phyloP scores from a whole-genome alignment of 2,888 invertebrate genomes.

The Lasioglossum marginatum region DNA sequence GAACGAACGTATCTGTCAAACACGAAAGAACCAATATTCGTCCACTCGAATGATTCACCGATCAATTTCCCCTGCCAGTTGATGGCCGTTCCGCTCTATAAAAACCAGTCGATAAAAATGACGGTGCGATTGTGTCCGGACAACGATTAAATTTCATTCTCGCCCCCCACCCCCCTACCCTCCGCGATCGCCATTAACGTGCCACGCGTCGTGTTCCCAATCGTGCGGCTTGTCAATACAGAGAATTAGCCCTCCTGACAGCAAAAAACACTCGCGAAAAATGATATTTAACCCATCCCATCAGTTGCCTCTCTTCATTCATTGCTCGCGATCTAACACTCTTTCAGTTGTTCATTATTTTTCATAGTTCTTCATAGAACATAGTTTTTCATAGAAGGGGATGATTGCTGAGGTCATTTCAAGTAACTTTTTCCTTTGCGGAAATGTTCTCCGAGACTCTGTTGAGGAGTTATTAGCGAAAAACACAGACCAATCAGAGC shows the following conservation, averaged over 20 bases:
- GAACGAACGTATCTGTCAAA: slow-evolving; percentile 22
- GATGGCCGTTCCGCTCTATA: slow-evolving; percentile 36
- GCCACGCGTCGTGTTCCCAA: slow-evolving; percentile 54
- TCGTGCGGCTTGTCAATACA: slow-evolving; percentile 47
- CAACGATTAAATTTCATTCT: slow-evolving; percentile 72
- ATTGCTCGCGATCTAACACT: not conserved
- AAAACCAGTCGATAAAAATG: slow-evolving; percentile 68
- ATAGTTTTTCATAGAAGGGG: too few relatives aligned
- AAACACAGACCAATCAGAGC: too few relatives aligned
- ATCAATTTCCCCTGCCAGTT: slow-evolving; percentile 41
- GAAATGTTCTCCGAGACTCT: too few relatives aligned
- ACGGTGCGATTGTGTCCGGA: slow-evolving; percentile 60
- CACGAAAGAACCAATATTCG: slow-evolving; percentile 19
- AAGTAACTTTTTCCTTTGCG: too few relatives aligned
- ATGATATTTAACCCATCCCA: slow-evolving; percentile 45
- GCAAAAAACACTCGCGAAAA: slow-evolving; percentile 33
- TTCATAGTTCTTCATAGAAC: not conserved
- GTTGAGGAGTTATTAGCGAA: too few relatives aligned
- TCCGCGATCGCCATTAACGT: slow-evolving; percentile 69
- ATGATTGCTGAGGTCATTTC: too few relatives aligned
- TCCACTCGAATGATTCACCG: slow-evolving; percentile 49
- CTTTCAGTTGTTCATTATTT: not conserved
- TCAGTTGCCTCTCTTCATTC: not conserved
- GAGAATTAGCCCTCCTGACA: slow-evolving; percentile 25
- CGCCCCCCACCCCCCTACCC: slow-evolving; percentile 15